Conservation (phyloP, 2,888 invertebrate genomes). For the Tachina fera region DNA sequence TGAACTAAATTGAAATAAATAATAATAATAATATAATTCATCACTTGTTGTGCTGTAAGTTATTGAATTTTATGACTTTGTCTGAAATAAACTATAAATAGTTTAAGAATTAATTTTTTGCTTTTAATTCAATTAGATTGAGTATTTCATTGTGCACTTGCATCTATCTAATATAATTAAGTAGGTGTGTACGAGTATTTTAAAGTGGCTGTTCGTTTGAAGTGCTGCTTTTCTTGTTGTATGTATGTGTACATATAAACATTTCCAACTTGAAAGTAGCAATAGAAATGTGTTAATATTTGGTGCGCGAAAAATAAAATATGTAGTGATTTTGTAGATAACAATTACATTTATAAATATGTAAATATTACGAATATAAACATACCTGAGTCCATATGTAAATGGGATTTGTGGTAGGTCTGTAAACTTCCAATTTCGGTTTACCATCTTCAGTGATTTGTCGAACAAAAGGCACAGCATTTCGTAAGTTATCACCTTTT, state of each 20-base stretch:
- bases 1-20: slow-evolving; percentile 47
- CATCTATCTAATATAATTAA: slow-evolving; percentile 6
- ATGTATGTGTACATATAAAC: neutral
- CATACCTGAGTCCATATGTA: slow-evolving; percentile 84
- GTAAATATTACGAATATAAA: too few species aligned
- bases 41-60: slow-evolving; percentile 63
- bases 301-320: neutral
- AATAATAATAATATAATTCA: slow-evolving; percentile 36
- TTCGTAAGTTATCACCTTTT: slow-evolving; percentile 86
- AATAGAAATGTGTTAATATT: neutral
- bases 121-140: slow-evolving; percentile 62
- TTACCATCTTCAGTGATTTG: slow-evolving; percentile 86
- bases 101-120: slow-evolving; percentile 47
- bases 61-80: slow-evolving; percentile 65
- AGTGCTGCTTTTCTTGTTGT: slow-evolving; percentile 4
- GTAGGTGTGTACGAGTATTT: slow-evolving; percentile 22
- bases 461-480: slow-evolving; percentile 86
- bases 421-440: slow-evolving; percentile 85
- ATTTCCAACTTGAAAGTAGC: neutral
- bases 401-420: slow-evolving; percentile 85
- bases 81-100: slow-evolving; percentile 65
- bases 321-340: neutral
- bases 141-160: slow-evolving; percentile 10
- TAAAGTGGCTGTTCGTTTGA: neutral
- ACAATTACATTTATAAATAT: neutral